Evolutionary conservation across 2,113 vertebrate genomes (phyloP).

Genomic region (Bubalus kerabau): DNA sequence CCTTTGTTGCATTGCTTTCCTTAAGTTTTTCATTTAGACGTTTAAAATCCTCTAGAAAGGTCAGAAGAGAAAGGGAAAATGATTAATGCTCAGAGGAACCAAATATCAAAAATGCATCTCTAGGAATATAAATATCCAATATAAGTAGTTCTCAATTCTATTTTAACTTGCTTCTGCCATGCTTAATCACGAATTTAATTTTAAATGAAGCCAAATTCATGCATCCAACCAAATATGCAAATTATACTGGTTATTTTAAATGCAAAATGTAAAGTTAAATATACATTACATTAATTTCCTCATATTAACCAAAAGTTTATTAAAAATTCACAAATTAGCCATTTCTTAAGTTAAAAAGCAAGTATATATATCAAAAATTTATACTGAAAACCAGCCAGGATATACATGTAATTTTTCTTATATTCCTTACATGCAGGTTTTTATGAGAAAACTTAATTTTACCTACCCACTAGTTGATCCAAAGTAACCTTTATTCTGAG

Average conservation of each 20-base stretch:
- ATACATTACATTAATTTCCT: background rate
- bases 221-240: background rate
- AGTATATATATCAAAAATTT: background rate
- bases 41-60: constrained; percentile 89
- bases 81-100: background rate
- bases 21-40: constrained; percentile 90
- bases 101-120: background rate
- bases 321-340: constrained; percentile 1
- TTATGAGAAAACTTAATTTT: background rate
- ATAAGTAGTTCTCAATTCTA: background rate
- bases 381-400: background rate
- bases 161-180: background rate
- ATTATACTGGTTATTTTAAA: background rate
- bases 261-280: background rate
- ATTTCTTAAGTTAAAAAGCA: constrained; percentile 8
- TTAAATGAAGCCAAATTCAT: background rate
- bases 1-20: constrained; percentile 88
- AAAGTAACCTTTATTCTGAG: background rate
- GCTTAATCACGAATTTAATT: constrained; percentile 9
- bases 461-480: background rate
- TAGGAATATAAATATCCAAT: background rate
- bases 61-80: constrained; percentile 13
- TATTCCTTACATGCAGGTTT: background rate
- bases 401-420: background rate
- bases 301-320: background rate